Base-by-base conservation (phyloP, 2,797 vertebrate species). In the Labeo calbasu region DNA sequence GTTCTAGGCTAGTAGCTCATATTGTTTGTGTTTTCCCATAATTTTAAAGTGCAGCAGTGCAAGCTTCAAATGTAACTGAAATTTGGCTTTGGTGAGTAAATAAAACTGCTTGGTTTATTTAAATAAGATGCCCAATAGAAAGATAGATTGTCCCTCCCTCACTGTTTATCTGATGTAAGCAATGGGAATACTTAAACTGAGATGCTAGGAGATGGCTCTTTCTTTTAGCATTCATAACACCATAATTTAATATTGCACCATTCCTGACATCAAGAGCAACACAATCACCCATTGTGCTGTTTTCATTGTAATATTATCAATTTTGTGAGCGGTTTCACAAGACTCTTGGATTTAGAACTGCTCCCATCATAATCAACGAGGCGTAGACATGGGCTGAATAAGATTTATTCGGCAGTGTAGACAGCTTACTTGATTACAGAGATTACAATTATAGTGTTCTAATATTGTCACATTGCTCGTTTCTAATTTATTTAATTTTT, bases 341-440 rank as follows among this genome's bases (percentile, higher is more conserved):
- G 46, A 50, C 48, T 48, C 6, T 23, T 7, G 15, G 43, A 48
- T 13, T 48, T 48, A 70, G 21, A 70, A 8, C 23, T 25, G 43
- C 69, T 48, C 43, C 43, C 69, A 71, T 71, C n/a, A 50, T 25
- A 23, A 71, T 73, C 71, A 73, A 53, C 10, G 28, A 73, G 15
- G 15, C 4, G 15, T 28, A 53, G 48, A 3, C 71, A 53, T 10
- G 1, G 25, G 5, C 70, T 51, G 10, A 72, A 72, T 73, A 19
- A 51, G 15, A 12, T 73, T 73, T 32, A 53, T 73, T 73, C 8
- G 32, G 23, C 46, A 72, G 70, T 72, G 48, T 21, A 11, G 71
- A 53, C 71, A 32, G 25, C 17, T 53, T 21, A 32, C 17, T 32
- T 53, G 71, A 73, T 32, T 53, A 73, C 12, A 25, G 7, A 15